Base-by-base conservation (phyloP, 2,113 vertebrate genomes). In the Mesoclemmys tuberculata region DNA sequence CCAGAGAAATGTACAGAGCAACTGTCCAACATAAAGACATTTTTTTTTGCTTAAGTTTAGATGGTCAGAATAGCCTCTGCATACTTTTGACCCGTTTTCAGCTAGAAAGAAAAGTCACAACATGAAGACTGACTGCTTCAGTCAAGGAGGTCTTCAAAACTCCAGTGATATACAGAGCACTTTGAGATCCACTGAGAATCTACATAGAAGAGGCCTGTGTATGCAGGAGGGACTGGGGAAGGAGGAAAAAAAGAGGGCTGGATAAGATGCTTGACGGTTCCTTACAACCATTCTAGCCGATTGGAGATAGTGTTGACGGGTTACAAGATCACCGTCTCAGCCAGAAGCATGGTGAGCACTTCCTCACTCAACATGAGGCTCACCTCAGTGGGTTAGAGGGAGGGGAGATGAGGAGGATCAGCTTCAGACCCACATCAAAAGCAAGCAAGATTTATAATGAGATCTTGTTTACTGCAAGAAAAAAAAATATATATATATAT, bases 331-430 rank as follows among this genome's bases (percentile, higher is more conserved):
- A n/a, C 61, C 41, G n/a, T 44, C 5, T 44, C 71, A 75, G 38
- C 38, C 38, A 75, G 71, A 75, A 26, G 5, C 21, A 12, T 5
- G 4, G 21, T 44, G 22, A 22, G 41, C 38, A 75, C 38, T 10
- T 6, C 22, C 5, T 44, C 71, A 13, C 71, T 44, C 71, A 75
- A 11, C 14, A 14, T 19, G 35, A 14, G 61, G 35, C 35, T 68
- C 31, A n/a, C 35, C 18, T 68, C 2, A n/a, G 74, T 1, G 7
- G 38, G 22, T 12, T 79, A 1, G 4, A 4, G 10, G 80, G 9
- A 84, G 9, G 27, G 4, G 80, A 2, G 11, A 89, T 84, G 8
- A 88, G 71, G 2, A 84, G 12, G 19, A 5, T 71, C 64, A 21
- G 8, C 21, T 22, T 71, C 22, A 71, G 4, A 16, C 19, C 64